Evolutionary conservation across 2,797 vertebrate species (phyloP), one percentile per base, ranked within the genome.

Genomic region (Amphiprion clarkii): DNA sequence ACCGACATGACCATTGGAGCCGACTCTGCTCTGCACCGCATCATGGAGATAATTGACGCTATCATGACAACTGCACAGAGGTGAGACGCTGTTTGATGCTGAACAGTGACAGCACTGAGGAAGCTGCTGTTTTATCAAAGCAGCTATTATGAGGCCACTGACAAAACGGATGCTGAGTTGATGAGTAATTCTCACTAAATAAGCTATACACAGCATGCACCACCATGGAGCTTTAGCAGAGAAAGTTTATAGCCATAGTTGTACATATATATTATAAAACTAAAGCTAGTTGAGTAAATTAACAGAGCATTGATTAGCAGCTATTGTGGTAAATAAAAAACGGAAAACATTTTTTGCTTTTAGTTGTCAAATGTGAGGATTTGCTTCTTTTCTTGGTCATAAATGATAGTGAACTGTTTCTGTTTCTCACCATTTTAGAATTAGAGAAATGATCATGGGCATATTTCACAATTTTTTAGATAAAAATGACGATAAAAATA

Each of bases 1-100:
- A 99, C 98, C 0, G 98, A 99, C 91, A 99, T 99, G 98, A 99
- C 98, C 84, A 99, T 99, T 0, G 98, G 98, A 21, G 97, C 97
- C 0, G 97, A 99, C 87, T 99, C 97, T 0, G 98, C 98, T 0
- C 92, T 99, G 80, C 96, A 99, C 69, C 96, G 98, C 75, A 99
- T 99, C 90, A 98, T 96, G 91, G 97, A 98, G 89, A 96, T 98
- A 67, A 94, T 98, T 0, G 98, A 99, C 0, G 97, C 98, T 54
- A 99, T 98, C 90, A 96, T 96, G 89, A 99, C 98, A 53, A 98
- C 97, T 0, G 97, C 97, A 0, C 96, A 96, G 86, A 99, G 97
- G 97, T 96, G 57, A 90, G 92, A 0, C 7, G 12, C 53, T 29
- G 49, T 52, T 19, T 25, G 59, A 72, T 48, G 1, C 2, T 46